Percentiles rank a stretch among this genome's conserved stretches.
Evolutionary conservation across 2,888 invertebrate genomes (phyloP).

Genomic region (Coleophora deauratella): DNA sequence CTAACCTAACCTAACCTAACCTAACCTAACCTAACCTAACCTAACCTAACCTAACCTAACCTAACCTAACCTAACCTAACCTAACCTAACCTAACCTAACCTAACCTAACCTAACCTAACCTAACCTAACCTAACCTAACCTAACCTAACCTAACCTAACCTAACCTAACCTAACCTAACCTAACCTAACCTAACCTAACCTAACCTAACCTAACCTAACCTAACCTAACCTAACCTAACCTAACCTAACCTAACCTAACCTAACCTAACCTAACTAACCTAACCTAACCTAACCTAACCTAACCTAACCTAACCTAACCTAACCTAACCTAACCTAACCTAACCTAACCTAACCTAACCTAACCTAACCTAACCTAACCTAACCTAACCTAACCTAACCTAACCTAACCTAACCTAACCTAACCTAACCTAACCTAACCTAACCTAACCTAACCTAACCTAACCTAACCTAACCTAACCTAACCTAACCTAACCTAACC

Average conservation of each 20-base stretch:
- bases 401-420: too few relatives aligned
- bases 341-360: conserved; percentile 14
- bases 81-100: conserved; percentile 16
- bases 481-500: too few relatives aligned
- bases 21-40: conserved; percentile 4
- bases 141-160: conserved; percentile 16
- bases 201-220: conserved; percentile 14
- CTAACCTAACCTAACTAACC: conserved; percentile 12
- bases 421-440: too few relatives aligned
- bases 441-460: too few relatives aligned
- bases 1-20: conserved; percentile 3
- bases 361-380: conserved; percentile 13
- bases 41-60: conserved; percentile 8
- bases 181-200: conserved; percentile 15
- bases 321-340: conserved; percentile 13
- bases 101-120: conserved; percentile 16
- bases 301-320: conserved; percentile 14
- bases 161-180: conserved; percentile 15
- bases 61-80: conserved; percentile 15
- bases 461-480: too few relatives aligned
- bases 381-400: too few relatives aligned
- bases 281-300: conserved; percentile 14
- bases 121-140: conserved; percentile 16
- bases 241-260: conserved; percentile 11
- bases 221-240: conserved; percentile 14